phyloP scores from a whole-genome alignment of 2,888 invertebrate genomes.

The Linyphia triangularis region DNA sequence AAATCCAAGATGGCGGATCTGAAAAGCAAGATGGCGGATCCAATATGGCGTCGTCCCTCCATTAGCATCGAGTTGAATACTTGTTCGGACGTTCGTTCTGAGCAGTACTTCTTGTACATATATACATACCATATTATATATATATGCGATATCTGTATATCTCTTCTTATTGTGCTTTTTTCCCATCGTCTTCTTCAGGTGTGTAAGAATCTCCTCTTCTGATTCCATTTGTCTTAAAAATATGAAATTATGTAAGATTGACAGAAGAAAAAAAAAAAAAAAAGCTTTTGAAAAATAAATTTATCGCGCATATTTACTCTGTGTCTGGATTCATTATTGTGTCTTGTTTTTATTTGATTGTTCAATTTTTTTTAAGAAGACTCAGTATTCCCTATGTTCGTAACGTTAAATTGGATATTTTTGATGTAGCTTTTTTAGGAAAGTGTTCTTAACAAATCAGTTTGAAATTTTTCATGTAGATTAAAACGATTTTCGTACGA shows the following conservation, averaged over 20 bases:
- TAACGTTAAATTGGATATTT: too few relatives aligned
- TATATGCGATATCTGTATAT: conserved; percentile 72
- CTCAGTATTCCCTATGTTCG: too few relatives aligned
- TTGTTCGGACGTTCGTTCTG: conserved; percentile 63
- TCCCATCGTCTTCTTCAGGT: conserved; percentile 61
- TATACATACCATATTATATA: conserved; percentile 66
- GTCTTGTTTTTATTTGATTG: too few relatives aligned
- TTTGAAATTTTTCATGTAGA: too few relatives aligned
- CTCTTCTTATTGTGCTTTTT: conserved; percentile 72
- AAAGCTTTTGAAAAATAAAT: conserved; percentile 75
- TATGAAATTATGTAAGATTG: conserved; percentile 68
- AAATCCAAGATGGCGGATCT: conserved; percentile 25
- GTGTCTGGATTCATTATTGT: conserved; percentile 22
- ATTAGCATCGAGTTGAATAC: conserved; percentile 21
- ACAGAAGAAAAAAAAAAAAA: conserved; percentile 43
- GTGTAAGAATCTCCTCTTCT: conserved; percentile 72
- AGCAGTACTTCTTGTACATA: conserved; percentile 68
- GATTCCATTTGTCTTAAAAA: conserved; percentile 70
- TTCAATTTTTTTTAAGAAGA: too few relatives aligned
- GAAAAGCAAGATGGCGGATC: conserved; percentile 39
- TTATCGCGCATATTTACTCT: conserved; percentile 71
- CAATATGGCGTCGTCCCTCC: conserved; percentile 37
- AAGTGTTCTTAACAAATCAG: too few relatives aligned
- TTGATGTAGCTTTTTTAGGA: too few relatives aligned
- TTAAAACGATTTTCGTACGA: too few relatives aligned